Conservation (phyloP, 2,113 vertebrate species). For the Chaetura pelagica region DNA sequence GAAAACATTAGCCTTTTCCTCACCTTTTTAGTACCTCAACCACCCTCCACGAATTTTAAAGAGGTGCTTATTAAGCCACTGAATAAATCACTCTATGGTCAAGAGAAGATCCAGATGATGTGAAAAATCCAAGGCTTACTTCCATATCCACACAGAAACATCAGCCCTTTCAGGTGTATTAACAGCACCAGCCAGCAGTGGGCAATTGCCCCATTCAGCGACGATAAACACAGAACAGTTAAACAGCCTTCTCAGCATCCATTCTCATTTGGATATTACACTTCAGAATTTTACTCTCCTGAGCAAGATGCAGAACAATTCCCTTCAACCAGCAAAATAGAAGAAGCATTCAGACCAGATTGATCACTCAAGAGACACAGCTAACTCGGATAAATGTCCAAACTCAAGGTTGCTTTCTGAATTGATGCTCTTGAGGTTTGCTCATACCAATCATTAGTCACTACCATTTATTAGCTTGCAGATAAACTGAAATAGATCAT, state of each 20-base stretch:
- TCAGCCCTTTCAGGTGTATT: not conserved
- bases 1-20: not conserved
- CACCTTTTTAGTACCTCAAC: not conserved
- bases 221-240: not conserved
- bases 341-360: slow-evolving; percentile 40
- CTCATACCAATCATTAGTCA: slow-evolving; percentile 62
- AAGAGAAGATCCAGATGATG: not conserved
- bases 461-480: slow-evolving; percentile 61
- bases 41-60: not conserved
- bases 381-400: not conserved
- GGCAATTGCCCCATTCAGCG: not conserved
- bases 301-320: not conserved
- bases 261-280: not conserved
- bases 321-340: not conserved
- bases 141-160: not conserved
- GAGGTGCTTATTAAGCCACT: not conserved
- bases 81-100: not conserved
- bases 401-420: slow-evolving; percentile 17
- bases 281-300: not conserved
- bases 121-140: not conserved
- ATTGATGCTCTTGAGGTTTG: slow-evolving; percentile 60
- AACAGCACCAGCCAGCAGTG: not conserved
- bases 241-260: not conserved
- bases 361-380: slow-evolving; percentile 51
- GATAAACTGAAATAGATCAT: slow-evolving; percentile 60